Base-by-base conservation (phyloP, 1,140 invertebrate genomes). In the Drosophila kanapiae region DNA sequence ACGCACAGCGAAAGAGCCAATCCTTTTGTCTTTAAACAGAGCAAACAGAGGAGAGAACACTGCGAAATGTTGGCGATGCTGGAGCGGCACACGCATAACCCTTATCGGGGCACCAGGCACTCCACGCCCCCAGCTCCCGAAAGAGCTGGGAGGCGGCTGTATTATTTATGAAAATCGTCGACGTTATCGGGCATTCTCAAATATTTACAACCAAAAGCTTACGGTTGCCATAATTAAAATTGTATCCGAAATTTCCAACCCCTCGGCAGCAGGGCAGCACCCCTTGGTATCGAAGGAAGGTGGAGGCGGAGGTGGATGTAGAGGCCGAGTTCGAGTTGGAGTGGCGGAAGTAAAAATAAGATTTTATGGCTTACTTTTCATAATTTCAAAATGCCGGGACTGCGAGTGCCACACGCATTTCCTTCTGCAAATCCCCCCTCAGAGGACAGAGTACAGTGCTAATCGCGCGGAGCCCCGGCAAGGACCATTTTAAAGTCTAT, bases 181-280 rank as follows among this genome's bases (percentile, higher is more conserved):
- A 84, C 91, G 84, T 92, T 91, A 91, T 91, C 82, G 82, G 91
- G 84, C 81, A 91, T 83, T 90, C 82, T 91, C 91, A 92, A 92
- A 92, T 92, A 92, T 92, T 92, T 92, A 92, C 91, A 92, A 92
- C 91, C 91, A 80, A 91, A 92, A 92, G 87, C 91, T 92, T 92
- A 92, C 91, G 91, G 87, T 92, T 92, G 91, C 88, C 91, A 92
- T 92, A 92, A 92, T 92, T 92, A 92, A 92, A 92, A 92, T 92
- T 92, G 91, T 92, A 92, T 91, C 91, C 91, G 83, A 91, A 91
- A 80, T 82, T 67, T 60, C 23, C 37, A 57, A 42, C 47, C 62
- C 49, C 16, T 27, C 31, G 59, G 59, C 7, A 33, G 37, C 14
- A 40, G 16, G 58, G 8, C 31, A 35, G 18, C 48, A 16, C 58